A percentile compares a stretch with the other conserved stretches of the same genome.
Evolutionary conservation across 2,888 invertebrate genomes (phyloP).

Genomic region (Andrena marginata): DNA sequence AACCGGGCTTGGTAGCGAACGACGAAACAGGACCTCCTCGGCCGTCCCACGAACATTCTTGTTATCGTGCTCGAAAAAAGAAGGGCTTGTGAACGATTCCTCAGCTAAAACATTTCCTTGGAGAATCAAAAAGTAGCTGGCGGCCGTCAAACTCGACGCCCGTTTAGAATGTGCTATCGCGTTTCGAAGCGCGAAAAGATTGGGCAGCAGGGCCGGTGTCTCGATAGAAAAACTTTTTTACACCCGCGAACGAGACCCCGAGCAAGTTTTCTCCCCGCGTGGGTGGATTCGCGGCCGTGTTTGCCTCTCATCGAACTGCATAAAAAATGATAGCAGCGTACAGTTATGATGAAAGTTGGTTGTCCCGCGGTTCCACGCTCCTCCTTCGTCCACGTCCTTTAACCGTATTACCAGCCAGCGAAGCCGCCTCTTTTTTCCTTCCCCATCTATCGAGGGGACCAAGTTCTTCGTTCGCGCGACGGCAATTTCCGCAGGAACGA

Average conservation of each 20-base stretch:
- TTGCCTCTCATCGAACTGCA: constrained; percentile 48
- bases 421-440: background rate
- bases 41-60: background rate
- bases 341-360: constrained; percentile 65
- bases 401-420: constrained; percentile 11
- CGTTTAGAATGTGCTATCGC: background rate
- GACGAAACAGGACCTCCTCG: background rate
- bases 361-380: constrained; percentile 21
- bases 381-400: constrained; percentile 10
- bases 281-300: constrained; percentile 17
- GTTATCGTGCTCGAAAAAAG: background rate
- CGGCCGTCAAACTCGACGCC: background rate
- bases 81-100: background rate
- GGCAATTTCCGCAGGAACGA: constrained; percentile 61
- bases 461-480: constrained; percentile 53
- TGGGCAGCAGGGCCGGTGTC: constrained; percentile 16
- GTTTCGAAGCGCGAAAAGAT: constrained; percentile 22
- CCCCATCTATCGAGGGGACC: constrained; percentile 31
- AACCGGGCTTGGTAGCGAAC: background rate
- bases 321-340: constrained; percentile 61
- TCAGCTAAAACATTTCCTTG: background rate
- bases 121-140: no score
- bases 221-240: constrained; percentile 66
- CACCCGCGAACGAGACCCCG: constrained; percentile 28
- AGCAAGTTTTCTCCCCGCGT: constrained; percentile 31